Conservation (phyloP, 2,113 vertebrate genomes). For the Lepus timidus region DNA sequence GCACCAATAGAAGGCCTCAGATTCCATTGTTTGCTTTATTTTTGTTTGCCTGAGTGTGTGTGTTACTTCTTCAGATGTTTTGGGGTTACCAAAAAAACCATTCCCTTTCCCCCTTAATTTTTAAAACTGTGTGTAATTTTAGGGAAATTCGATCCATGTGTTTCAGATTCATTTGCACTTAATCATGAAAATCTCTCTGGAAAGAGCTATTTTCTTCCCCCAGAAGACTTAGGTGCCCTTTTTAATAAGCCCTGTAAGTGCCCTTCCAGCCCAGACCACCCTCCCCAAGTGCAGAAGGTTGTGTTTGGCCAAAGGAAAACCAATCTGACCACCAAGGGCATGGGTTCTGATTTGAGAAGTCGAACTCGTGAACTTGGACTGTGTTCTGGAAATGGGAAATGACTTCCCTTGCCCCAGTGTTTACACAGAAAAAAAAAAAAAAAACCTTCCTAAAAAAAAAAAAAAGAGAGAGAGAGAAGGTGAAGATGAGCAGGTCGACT, state of each 20-base stretch:
- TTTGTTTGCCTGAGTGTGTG: background rate
- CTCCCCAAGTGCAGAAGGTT: slow-evolving; percentile 42
- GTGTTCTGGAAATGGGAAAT: slow-evolving; percentile 37
- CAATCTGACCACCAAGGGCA: slow-evolving; percentile 56
- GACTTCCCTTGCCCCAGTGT: slow-evolving; percentile 29
- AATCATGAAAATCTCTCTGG: slow-evolving; percentile 77
- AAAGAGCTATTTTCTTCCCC: slow-evolving; percentile 73
- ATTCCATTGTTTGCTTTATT: background rate
- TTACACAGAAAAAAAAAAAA: slow-evolving; percentile 48
- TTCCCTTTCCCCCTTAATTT: slow-evolving; percentile 56
- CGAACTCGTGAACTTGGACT: slow-evolving; percentile 51
- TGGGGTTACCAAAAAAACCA: slow-evolving; percentile 68
- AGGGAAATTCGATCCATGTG: slow-evolving; percentile 77
- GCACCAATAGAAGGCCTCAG: background rate
- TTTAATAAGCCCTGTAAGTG: slow-evolving; percentile 54
- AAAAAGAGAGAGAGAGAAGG: background rate
- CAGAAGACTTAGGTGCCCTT: slow-evolving; percentile 56
- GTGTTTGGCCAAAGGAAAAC: slow-evolving; percentile 62
- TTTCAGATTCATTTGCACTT: slow-evolving; percentile 80
- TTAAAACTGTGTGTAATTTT: slow-evolving; percentile 79
- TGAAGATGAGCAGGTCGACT: background rate
- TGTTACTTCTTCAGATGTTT: slow-evolving; percentile 67
- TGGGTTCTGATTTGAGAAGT: slow-evolving; percentile 63
- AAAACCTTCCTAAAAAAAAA: background rate
- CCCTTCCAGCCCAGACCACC: slow-evolving; percentile 11